Percentiles rank a stretch among this genome's conserved stretches.
These are phyloP conservation scores for Halcyon leucocephala DNA, from an alignment of 2,797 vertebrate species.

Conservation along the genomic window DNA sequence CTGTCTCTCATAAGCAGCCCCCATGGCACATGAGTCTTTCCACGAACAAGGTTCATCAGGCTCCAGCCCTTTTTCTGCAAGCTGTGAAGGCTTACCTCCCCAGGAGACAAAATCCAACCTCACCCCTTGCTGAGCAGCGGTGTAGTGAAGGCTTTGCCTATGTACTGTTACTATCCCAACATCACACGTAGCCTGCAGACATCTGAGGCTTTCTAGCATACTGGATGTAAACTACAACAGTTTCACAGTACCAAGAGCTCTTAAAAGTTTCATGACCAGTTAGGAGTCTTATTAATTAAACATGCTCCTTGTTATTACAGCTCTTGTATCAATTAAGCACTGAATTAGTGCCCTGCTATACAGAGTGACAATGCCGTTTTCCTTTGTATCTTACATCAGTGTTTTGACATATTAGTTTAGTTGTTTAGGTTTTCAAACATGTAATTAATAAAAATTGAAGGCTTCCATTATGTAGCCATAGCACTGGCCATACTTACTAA, in stretches of 20 bases:
- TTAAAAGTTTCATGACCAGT: conserved; percentile 50
- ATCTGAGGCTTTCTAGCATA: background rate
- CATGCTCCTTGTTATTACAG: conserved; percentile 26
- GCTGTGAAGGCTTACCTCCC: background rate
- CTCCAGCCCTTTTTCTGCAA: background rate
- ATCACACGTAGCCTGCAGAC: background rate
- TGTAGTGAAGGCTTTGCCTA: fast-evolving
- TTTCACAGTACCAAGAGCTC: background rate
- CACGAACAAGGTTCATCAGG: fast-evolving
- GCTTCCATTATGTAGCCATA: background rate
- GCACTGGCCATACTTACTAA: background rate
- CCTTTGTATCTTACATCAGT: conserved; percentile 2
- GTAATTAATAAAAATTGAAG: conserved; percentile 60
- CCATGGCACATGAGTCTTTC: background rate
- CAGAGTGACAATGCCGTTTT: background rate
- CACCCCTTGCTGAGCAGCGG: fast-evolving
- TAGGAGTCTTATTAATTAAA: conserved; percentile 68
- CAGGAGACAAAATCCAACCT: background rate
- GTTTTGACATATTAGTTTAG: conserved; percentile 45
- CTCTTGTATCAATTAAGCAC: conserved; percentile 52
- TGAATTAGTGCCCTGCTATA: conserved; percentile 17
- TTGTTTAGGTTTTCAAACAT: conserved; percentile 45
- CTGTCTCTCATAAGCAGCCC: background rate
- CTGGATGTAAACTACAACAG: background rate
- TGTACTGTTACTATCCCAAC: fast-evolving